Conservation (phyloP, 2,797 vertebrate species). For the Chelon auratus region DNA sequence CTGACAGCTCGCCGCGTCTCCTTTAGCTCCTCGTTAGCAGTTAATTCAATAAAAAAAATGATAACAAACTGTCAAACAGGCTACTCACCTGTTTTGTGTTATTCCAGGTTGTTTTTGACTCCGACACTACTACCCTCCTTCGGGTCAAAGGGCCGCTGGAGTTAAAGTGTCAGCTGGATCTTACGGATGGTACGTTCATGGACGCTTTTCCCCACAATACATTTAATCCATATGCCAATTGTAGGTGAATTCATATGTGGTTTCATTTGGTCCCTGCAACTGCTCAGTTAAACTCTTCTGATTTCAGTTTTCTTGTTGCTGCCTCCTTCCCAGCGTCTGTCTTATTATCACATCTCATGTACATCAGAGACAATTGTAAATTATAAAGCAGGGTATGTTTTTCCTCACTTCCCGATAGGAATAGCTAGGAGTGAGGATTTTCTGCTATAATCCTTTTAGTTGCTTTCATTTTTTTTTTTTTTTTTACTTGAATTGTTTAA, state of each 20-base stretch:
- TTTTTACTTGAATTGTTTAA: not conserved
- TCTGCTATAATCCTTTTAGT: not conserved
- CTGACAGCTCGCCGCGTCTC: not conserved
- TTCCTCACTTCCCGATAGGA: not conserved
- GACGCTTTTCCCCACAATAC: not conserved
- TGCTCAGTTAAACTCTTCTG: not conserved
- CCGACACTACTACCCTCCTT: conserved; percentile 79
- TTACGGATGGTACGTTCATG: conserved; percentile 85
- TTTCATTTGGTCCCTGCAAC: no score
- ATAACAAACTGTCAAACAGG: not conserved
- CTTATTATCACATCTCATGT: not conserved
- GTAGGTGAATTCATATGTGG: not conserved
- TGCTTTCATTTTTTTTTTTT: not conserved
- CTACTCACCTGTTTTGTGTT: conserved; percentile 18
- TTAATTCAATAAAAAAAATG: not conserved
- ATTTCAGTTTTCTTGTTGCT: not conserved
- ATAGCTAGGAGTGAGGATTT: not conserved
- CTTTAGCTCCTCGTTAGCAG: not conserved
- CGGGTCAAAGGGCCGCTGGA: conserved; percentile 90
- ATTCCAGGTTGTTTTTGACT: conserved; percentile 72
- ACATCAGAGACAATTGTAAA: no score
- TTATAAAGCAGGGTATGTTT: not conserved
- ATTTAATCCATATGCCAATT: not conserved
- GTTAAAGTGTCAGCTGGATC: conserved; percentile 89
- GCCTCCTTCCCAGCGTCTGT: not conserved